Evolutionary conservation across 2,797 vertebrate genomes (phyloP).

Genomic region (Peromyscus aztecus): DNA sequence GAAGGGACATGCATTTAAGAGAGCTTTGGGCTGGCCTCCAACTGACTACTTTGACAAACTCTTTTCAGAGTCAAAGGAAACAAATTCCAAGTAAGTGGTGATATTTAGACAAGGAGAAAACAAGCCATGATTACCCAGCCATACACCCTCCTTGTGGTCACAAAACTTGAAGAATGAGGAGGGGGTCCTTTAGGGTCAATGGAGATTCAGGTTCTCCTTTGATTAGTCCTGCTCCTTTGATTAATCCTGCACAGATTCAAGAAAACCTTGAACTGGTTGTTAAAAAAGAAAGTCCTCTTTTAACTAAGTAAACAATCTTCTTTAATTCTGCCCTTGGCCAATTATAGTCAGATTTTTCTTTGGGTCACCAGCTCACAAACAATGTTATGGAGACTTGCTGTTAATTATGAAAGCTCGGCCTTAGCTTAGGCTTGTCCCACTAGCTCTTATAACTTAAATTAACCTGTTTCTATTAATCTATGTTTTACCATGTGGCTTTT

Average conservation of each 20-base stretch:
- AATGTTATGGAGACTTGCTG: not conserved
- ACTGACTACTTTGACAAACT: constrained; percentile 53
- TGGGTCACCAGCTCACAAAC: not conserved
- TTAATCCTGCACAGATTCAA: not conserved
- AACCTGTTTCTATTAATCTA: not conserved
- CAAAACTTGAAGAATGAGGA: not conserved
- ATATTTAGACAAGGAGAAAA: constrained; percentile 65
- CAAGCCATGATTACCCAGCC: not conserved
- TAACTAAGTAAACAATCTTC: not conserved
- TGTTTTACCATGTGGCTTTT: not conserved
- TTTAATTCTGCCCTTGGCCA: not conserved
- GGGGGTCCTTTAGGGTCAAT: not conserved
- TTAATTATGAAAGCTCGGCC: not conserved
- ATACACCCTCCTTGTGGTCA: not conserved
- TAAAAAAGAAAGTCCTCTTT: constrained; percentile 39
- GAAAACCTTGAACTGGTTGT: not conserved
- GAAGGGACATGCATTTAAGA: constrained; percentile 60
- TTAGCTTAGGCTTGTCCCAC: not conserved
- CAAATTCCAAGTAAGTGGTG: constrained; percentile 12
- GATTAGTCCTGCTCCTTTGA: not conserved
- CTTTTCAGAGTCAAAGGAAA: constrained; percentile 49
- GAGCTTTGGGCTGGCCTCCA: constrained; percentile 7
- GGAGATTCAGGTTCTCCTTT: not conserved
- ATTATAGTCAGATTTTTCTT: not conserved
- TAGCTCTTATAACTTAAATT: not conserved